These are phyloP conservation scores for Oreochromis niloticus DNA, from an alignment of 2,113 vertebrate genomes.

Conservation along the genomic window DNA sequence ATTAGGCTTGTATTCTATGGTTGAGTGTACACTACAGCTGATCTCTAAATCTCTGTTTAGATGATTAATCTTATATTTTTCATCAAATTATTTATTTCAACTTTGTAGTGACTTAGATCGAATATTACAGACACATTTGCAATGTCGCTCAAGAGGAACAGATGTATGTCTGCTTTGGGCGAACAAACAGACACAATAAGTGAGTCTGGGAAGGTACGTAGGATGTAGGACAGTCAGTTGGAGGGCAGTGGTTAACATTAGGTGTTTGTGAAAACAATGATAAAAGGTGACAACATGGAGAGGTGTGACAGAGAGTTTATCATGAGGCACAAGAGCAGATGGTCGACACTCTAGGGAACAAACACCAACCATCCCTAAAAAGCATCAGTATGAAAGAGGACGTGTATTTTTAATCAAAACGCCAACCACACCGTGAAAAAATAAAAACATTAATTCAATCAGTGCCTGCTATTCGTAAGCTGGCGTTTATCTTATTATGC, in stretches of 20 bases:
- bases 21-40: background rate
- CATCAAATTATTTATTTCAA: background rate
- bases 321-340: background rate
- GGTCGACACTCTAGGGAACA: background rate
- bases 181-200: background rate
- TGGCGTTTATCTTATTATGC: background rate
- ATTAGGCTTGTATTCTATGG: background rate
- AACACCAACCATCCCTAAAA: background rate
- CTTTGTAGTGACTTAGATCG: accelerated
- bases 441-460: accelerated
- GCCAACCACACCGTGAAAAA: background rate
- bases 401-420: background rate
- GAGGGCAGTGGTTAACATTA: background rate
- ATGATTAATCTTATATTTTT: background rate
- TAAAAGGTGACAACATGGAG: background rate
- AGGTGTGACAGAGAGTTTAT: background rate
- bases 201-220: background rate
- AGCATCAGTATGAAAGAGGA: no score
- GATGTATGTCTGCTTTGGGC: background rate
- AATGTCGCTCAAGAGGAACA: background rate
- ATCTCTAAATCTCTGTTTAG: background rate
- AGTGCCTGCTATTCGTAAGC: accelerated
- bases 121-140: background rate
- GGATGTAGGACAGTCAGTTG: background rate
- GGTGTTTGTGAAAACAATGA: background rate